A percentile compares a stretch with the other conserved stretches of the same genome.
These are phyloP conservation scores for Eumacrocentrus americanus DNA, from an alignment of 2,888 invertebrate genomes.

Conservation along the genomic window DNA sequence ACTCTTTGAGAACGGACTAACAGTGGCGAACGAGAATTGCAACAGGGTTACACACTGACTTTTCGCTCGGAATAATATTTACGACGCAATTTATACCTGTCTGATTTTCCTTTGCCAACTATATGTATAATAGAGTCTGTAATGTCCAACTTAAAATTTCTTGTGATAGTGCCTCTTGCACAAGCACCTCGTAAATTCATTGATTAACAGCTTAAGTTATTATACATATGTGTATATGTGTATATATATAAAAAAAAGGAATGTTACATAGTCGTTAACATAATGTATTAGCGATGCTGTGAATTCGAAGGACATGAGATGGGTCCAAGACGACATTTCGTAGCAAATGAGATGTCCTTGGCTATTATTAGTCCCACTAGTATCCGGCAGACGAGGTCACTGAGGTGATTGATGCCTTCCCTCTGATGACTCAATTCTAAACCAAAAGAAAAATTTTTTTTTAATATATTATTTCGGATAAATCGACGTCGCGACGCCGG, in stretches of 20 bases:
- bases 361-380: conserved; percentile 26
- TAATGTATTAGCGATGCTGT: background rate
- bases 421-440: conserved; percentile 2
- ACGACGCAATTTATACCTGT: background rate
- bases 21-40: conserved; percentile 10
- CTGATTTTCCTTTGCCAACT: background rate
- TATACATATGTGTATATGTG: too few relatives aligned
- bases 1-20: conserved; percentile 15
- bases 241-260: too few relatives aligned
- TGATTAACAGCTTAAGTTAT: too few relatives aligned
- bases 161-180: too few relatives aligned
- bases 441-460: background rate
- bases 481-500: too few relatives aligned
- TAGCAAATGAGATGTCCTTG: conserved; percentile 23
- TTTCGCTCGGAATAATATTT: background rate
- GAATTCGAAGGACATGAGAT: conserved; percentile 17
- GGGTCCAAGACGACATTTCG: background rate
- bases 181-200: too few relatives aligned
- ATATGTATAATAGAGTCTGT: too few relatives aligned
- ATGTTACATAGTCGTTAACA: too few relatives aligned
- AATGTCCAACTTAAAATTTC: too few relatives aligned
- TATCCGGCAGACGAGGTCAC: conserved; percentile 32
- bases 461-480: too few relatives aligned
- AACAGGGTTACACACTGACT: background rate
- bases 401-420: conserved; percentile 24